A percentile compares a stretch with the other conserved stretches of the same genome.
phyloP scores from a whole-genome alignment of 2,888 invertebrate genomes.

The Portevinia maculata region DNA sequence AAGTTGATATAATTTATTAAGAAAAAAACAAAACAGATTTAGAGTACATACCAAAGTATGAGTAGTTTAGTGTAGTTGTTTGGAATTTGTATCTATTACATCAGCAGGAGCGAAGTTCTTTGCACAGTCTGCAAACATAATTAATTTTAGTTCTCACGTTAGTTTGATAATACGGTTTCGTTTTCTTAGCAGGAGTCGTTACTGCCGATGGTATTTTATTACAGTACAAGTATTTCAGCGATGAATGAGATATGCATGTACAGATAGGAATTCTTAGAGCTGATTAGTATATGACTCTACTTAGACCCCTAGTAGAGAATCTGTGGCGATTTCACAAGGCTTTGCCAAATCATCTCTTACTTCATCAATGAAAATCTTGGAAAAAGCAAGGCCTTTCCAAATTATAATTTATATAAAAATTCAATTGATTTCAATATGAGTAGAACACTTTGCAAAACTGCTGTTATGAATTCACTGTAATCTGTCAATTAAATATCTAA shows the following conservation, averaged over 20 bases:
- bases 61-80: conserved; percentile 18
- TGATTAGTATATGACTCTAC: no score
- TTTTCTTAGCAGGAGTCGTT: conserved; percentile 11
- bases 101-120: conserved; percentile 27
- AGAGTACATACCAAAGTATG: conserved; percentile 1
- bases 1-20: conserved; percentile 67
- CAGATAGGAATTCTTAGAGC: no score
- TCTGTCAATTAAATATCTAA: no score
- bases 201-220: conserved; percentile 3
- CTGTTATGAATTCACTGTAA: no score
- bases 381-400: no score
- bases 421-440: no score
- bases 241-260: not conserved
- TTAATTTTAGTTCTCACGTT: conserved; percentile 30
- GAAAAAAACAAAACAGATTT: conserved; percentile 26
- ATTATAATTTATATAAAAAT: no score
- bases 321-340: no score
- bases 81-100: conserved; percentile 59
- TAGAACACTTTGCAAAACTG: no score
- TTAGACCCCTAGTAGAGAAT: no score
- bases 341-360: no score
- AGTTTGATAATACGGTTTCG: conserved; percentile 9
- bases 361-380: no score
- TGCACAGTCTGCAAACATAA: conserved; percentile 15
- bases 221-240: not conserved